Evolutionary conservation across 1,140 invertebrate genomes (phyloP).

Genomic region (Paraescarpia echinospica): DNA sequence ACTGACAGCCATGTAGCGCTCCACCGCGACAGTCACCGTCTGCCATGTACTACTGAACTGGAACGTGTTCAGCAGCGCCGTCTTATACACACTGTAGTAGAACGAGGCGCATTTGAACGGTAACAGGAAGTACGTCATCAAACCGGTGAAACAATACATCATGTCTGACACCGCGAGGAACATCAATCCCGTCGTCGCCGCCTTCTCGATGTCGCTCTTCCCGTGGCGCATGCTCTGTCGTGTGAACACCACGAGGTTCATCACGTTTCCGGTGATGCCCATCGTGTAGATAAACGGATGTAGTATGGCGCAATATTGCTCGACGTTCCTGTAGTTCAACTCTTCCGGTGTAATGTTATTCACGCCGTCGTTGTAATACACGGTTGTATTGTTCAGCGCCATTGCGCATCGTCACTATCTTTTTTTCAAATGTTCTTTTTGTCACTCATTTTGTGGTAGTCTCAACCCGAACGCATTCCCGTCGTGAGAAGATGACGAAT

Average conservation of each 20-base stretch:
- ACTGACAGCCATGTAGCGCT: conserved; percentile 29
- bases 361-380: background rate
- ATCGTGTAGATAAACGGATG: conserved; percentile 8
- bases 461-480: background rate
- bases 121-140: conserved; percentile 13
- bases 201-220: conserved; percentile 10
- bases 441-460: background rate
- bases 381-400: background rate
- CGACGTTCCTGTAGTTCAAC: background rate
- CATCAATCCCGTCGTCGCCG: conserved; percentile 20
- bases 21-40: conserved; percentile 20
- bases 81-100: conserved; percentile 24
- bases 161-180: conserved; percentile 25
- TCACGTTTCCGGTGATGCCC: conserved; percentile 11
- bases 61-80: conserved; percentile 25
- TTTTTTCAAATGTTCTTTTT: background rate
- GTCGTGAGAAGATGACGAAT: background rate
- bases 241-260: conserved; percentile 15
- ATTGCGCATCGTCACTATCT: background rate
- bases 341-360: background rate
- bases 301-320: background rate
- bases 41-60: conserved; percentile 30
- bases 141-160: conserved; percentile 21
- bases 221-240: conserved; percentile 5
- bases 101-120: background rate